Evolutionary conservation across 2,113 vertebrate genomes (phyloP).

Genomic region (Prolemur simus): DNA sequence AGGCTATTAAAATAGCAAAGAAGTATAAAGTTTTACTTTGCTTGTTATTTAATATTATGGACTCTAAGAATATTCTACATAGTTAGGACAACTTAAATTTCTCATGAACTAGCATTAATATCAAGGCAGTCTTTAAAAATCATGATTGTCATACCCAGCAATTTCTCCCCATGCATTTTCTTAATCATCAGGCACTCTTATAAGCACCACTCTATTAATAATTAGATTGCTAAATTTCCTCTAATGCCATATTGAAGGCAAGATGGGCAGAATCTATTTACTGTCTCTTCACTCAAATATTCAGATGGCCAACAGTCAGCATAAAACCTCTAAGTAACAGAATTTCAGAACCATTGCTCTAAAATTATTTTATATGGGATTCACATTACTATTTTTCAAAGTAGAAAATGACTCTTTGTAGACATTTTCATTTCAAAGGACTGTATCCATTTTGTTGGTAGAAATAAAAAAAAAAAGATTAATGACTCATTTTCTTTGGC

Average conservation of each 20-base stretch:
- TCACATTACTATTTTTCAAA: constrained; percentile 29
- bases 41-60: neutral
- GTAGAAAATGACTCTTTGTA: neutral
- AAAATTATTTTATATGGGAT: neutral
- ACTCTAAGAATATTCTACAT: neutral
- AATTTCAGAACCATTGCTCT: neutral
- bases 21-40: neutral
- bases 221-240: neutral
- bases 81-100: neutral
- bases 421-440: constrained; percentile 32
- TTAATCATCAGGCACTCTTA: constrained; percentile 11
- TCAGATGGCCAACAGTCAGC: neutral
- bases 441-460: constrained; percentile 45
- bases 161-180: neutral
- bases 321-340: neutral
- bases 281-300: neutral
- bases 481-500: constrained; percentile 19
- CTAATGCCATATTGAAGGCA: neutral
- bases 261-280: neutral
- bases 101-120: neutral
- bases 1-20: neutral
- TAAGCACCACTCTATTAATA: neutral
- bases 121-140: neutral
- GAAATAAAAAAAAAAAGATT: neutral
- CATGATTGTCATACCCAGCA: neutral